Evolutionary conservation across 37 sponge, comb jelly and placozoan genomes (phyloP), one percentile per base, ranked within the genome.

Genomic region (Bolinopsis microptera): DNA sequence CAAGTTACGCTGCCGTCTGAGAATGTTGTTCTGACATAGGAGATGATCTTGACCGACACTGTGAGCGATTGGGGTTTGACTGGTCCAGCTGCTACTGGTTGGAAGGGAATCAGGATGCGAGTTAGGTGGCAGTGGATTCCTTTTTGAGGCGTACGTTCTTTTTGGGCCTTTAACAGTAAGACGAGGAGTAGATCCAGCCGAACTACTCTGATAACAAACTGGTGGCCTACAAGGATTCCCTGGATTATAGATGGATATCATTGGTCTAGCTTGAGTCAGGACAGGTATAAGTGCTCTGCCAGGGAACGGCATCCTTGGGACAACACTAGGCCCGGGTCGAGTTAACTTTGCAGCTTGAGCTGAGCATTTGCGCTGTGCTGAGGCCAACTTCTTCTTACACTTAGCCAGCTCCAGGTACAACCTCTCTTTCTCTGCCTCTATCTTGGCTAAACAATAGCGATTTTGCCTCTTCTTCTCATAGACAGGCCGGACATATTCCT

Each of bases 141-240:
- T 28, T 23, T 35, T 80, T 36, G 90, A 86, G 26, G 90, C 90
- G 35, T 86, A 86, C 0, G 90, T 86, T 34, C 90, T 18, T 86
- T 86, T 86, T 0, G 90, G 90, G 16, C 90, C 90, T 27, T 86
- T 86, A 13, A 86, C 90, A 2, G 90, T 86, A 5, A 86, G 48
- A 13, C 18, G 32, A 30, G 90, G 41, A 48, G 61, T 48, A 48
- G 9, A 48, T 18, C 5, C 61, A 48, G 61, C 13, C 5, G 61
- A 48, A 5, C 30, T 16, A 3, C 36, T 33, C 1, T 23, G 18
- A 28, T 34, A 1, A 2, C 0, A 21, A 32, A 35, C 21, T 0
- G 35, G 36, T 32, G 80, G 3, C 0, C 32, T 35, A 8, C 3
- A 16, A 23, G 90, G 90, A 16, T 40, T 86, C 32, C 90, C 61